Evolutionary conservation across 2,113 vertebrate species (phyloP), one percentile per base, ranked within the genome.

Genomic region (Pseudopipra pipra): DNA sequence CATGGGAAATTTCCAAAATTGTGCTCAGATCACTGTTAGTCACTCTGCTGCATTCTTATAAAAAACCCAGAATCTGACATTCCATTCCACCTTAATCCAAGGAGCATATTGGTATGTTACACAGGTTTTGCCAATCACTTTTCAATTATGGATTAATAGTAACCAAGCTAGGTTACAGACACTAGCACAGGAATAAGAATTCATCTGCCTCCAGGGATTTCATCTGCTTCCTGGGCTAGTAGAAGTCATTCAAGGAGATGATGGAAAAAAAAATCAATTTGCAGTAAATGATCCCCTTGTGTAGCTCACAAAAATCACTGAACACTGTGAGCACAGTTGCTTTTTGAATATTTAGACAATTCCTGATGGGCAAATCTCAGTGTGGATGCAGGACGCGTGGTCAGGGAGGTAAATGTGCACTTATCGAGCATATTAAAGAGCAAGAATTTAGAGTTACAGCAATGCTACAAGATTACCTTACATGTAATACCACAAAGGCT

Each of bases 271-370:
- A 47, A 63, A 76, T 61, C 73, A 68, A 55, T 83, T 92, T 79
- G 28, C 11, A 30, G 21, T 44, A 79, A 75, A 72, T 13, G 2
- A 68, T 85, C 90, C 44, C 54, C 46, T 52, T 51, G 44, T 0
- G 2, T 44, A 46, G 37, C 25, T 85, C 43, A 63, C 41, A 68
- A 66, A 85, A 33, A 25, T n/a, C 3, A 2, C 33, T 51, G 16
- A 70, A 72, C 0, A 0, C 20, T 27, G 30, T 0, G 0, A 75
- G 20, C 11, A 27, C 35, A 65, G 33, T 5, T 55, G 66, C 3
- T 43, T 78, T 76, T 47, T 61, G 30, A 75, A 44, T 7, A 83
- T 15, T 33, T 51, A 12, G n/a, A 22, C 31, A 71, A 30, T 37
- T 93, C 17, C 70, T 78, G 6, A 23, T 33, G 22, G 37, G 27